Evolutionary conservation across 1,140 invertebrate genomes (phyloP), one percentile per base, ranked within the genome.

Genomic region (Drosophila repleta): DNA sequence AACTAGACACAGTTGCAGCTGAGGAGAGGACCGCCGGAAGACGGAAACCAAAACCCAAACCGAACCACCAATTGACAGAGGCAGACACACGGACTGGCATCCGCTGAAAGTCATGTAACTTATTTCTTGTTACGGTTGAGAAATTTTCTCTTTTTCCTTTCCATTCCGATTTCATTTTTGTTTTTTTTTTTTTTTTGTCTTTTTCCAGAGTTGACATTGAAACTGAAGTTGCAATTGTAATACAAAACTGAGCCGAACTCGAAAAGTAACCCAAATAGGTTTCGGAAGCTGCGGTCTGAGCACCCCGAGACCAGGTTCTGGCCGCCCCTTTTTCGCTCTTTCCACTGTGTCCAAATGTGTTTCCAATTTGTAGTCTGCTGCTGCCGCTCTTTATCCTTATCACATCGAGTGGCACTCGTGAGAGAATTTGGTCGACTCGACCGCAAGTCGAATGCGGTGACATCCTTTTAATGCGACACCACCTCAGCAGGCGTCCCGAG

Each of bases 61-160:
- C 43, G 43, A 57, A 35, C 29, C n/a, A 58, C 17, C 67, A 21
- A 46, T 18, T 52, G 56, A 49, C 21, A 56, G 17, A 18, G 76
- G 58, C 45, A 49, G 53, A 64, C 41, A 56, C 15, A 17, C 26
- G 18, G 43, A 49, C 49, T 3, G 49, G 75, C 77, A 85, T 87
- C 77, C 82, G 81, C 63, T 81, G 74, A 53, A 85, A 87, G 82
- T 87, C 82, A 87, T 87, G 82, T 88, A 87, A 87, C 83, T 87
- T 79, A 83, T 76, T 87, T 88, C 83, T 83, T 79, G 83, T 88
- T 88, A 83, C 83, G 83, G 73, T 83, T 88, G 79, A 88, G 79
- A 83, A 79, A 88, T 79, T 83, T 67, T 68, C 18, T 17, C 15
- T 4, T 15, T 41, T 41, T 41, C 39, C 39, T 41, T n/a, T 41